phyloP scores from a whole-genome alignment of 2,888 invertebrate genomes.

The Drosophila cracens region DNA sequence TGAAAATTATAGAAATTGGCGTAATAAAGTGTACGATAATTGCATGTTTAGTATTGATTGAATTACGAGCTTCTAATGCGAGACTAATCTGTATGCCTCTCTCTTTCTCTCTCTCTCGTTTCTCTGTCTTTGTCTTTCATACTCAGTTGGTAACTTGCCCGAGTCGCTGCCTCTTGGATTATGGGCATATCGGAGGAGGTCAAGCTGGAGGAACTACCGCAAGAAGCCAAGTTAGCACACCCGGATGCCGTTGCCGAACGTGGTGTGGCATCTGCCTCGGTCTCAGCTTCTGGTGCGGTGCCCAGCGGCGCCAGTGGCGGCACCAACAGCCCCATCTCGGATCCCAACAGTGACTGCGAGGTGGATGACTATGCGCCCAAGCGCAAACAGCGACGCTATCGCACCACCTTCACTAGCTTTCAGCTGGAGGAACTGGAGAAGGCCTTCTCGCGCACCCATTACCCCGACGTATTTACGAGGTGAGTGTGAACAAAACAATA shows the following conservation, averaged over 20 bases:
- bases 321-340: conserved; percentile 86
- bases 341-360: conserved; percentile 88
- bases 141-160: conserved; percentile 29
- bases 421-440: conserved; percentile 98
- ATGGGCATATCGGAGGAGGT: conserved; percentile 86
- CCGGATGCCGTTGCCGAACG: conserved; percentile 85
- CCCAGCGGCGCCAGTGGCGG: conserved; percentile 84
- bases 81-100: conserved; percentile 47
- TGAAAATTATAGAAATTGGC: conserved; percentile 76
- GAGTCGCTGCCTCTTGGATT: conserved; percentile 72
- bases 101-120: background rate
- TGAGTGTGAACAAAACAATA: conserved; percentile 84
- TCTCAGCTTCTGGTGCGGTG: conserved; percentile 49
- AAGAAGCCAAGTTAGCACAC: conserved; percentile 84
- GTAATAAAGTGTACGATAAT: conserved; percentile 83
- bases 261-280: conserved; percentile 48
- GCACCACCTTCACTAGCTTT: conserved; percentile 97
- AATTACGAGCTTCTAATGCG: conserved; percentile 81
- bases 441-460: conserved; percentile 98
- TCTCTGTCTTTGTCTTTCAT: background rate
- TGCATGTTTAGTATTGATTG: conserved; percentile 81
- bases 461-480: conserved; percentile 99
- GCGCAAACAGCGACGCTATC: conserved; percentile 94
- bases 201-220: conserved; percentile 85
- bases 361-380: conserved; percentile 93